Evolutionary conservation across 2,113 vertebrate species (phyloP).

Genomic region (Pelecanus crispus): DNA sequence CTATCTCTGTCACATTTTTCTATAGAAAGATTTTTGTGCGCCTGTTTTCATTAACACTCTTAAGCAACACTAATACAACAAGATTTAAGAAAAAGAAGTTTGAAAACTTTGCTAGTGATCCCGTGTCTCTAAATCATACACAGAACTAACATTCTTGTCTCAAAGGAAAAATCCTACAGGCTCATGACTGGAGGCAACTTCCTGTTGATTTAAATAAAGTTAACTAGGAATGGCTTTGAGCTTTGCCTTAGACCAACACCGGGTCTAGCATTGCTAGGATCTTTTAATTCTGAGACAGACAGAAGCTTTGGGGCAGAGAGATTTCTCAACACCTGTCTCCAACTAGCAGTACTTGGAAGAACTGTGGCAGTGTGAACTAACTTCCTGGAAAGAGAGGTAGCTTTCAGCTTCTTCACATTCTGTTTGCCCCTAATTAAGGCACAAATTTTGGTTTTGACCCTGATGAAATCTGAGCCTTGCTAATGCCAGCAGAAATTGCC

Average conservation of each 20-base stretch:
- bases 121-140: no score
- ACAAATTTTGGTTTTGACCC: not conserved
- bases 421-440: not conserved
- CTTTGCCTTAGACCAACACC: not conserved
- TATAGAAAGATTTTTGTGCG: no score
- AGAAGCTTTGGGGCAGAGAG: not conserved
- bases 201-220: not conserved
- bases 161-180: not conserved
- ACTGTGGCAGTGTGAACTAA: not conserved
- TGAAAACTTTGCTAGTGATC: no score
- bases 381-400: not conserved
- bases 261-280: not conserved
- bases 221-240: not conserved
- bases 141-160: not conserved
- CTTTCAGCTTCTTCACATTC: not conserved
- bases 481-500: not conserved
- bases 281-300: not conserved
- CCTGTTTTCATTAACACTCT: no score
- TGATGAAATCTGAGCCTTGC: not conserved
- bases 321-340: not conserved
- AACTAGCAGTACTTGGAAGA: not conserved
- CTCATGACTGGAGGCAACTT: not conserved
- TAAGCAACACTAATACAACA: no score
- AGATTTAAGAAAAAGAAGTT: no score
- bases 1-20: no score